Percentiles rank a stretch among this genome's conserved stretches.
Evolutionary conservation across 2,113 vertebrate genomes (phyloP).

Genomic region (Colius striatus): DNA sequence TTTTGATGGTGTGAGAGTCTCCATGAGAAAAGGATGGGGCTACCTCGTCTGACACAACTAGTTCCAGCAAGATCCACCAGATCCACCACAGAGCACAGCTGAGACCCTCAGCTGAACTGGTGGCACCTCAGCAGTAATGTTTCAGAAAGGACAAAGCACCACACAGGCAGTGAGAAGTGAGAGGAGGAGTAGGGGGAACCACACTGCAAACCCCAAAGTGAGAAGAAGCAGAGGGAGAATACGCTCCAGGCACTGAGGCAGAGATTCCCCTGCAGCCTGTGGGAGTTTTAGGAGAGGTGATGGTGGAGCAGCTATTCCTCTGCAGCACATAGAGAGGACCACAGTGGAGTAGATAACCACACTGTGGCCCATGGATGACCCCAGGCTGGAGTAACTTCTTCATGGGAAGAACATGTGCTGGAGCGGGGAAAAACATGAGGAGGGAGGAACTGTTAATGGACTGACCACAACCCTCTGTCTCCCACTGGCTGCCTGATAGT

Average conservation of each 20-base stretch:
- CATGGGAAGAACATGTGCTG: not conserved
- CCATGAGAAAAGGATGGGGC: not conserved
- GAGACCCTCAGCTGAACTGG: not conserved
- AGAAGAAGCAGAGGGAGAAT: not conserved
- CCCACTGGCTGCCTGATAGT: not conserved
- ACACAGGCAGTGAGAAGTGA: not conserved
- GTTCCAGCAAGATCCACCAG: not conserved
- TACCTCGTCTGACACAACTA: not conserved
- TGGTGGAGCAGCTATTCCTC: not conserved
- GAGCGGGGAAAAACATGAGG: not conserved
- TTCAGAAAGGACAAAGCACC: not conserved
- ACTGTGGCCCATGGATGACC: not conserved
- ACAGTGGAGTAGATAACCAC: not conserved
- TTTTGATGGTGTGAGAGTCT: not conserved
- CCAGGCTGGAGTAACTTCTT: not conserved
- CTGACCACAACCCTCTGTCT: not conserved
- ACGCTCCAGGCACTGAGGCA: not conserved
- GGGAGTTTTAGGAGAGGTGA: not conserved
- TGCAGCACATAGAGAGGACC: not conserved
- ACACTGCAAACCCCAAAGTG: not conserved
- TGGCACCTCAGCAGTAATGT: not conserved
- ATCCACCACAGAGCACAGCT: fast-evolving
- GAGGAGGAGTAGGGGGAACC: not conserved
- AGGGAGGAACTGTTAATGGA: not conserved
- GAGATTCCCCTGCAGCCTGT: not conserved